Conservation (phyloP, 1,140 invertebrate genomes). For the Macrostomum lignano region DNA sequence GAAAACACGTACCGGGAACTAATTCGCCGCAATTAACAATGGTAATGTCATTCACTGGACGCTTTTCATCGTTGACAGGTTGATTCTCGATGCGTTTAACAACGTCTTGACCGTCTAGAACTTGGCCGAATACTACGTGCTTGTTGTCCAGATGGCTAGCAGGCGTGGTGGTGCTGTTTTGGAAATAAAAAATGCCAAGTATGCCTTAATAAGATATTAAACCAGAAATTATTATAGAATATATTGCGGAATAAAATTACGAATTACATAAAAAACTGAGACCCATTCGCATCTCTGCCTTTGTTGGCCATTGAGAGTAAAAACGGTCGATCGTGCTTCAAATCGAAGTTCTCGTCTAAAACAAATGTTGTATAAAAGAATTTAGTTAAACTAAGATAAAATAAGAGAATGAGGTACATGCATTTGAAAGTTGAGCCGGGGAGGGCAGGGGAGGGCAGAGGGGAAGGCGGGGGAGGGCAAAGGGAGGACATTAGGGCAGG, state of each 20-base stretch:
- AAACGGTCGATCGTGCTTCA: constrained; percentile 46
- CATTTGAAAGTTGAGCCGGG: too few relatives aligned
- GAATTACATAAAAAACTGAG: constrained; percentile 27
- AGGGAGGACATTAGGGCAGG: too few relatives aligned
- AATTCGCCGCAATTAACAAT: constrained; percentile 49
- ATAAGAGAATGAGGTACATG: too few relatives aligned
- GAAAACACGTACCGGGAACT: not conserved
- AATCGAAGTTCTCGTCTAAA: constrained; percentile 59
- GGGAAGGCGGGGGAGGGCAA: too few relatives aligned
- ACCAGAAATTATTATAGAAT: constrained; percentile 7
- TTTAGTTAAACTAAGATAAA: constrained; percentile 3
- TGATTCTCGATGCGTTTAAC: constrained; percentile 32
- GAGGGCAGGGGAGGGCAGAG: too few relatives aligned
- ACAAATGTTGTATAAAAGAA: constrained; percentile 8
- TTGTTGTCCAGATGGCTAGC: constrained; percentile 14
- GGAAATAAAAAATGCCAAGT: constrained; percentile 34
- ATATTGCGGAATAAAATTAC: constrained; percentile 4
- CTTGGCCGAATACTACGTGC: constrained; percentile 43
- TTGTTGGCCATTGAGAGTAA: constrained; percentile 32
- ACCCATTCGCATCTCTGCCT: constrained; percentile 25
- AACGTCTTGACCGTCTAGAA: constrained; percentile 30
- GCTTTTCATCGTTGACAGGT: constrained; percentile 52
- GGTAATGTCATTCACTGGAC: constrained; percentile 53
- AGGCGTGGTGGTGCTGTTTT: constrained; percentile 65
- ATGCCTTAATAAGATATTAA: constrained; percentile 10